Conservation (phyloP, 2,113 vertebrate genomes). For the Campylomormyrus tamandua region DNA sequence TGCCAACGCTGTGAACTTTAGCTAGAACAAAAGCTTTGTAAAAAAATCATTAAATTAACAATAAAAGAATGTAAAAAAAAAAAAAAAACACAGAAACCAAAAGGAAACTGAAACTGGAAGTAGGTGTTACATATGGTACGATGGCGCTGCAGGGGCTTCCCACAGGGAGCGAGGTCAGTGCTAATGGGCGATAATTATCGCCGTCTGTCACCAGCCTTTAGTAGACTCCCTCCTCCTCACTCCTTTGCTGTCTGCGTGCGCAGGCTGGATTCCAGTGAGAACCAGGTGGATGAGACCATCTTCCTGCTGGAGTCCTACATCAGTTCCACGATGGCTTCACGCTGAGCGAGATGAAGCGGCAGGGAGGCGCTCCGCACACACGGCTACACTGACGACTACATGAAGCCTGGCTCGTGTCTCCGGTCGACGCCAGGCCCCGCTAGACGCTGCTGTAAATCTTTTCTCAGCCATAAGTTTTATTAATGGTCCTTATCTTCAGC, state of each 20-base stretch:
- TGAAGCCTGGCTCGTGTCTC: background rate
- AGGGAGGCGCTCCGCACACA: background rate
- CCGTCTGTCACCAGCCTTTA: background rate
- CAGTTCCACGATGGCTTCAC: slow-evolving; percentile 40
- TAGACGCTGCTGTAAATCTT: background rate
- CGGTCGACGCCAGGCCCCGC: background rate
- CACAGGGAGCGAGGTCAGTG: background rate
- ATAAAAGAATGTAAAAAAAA: background rate
- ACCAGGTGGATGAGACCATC: slow-evolving; percentile 87
- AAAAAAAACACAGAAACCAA: background rate
- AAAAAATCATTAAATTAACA: background rate
- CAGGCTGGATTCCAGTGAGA: slow-evolving; percentile 86
- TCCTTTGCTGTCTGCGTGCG: background rate
- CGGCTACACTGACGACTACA: background rate
- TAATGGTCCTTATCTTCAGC: background rate
- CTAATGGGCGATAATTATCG: background rate
- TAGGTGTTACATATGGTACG: background rate
- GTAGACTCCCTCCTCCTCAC: background rate
- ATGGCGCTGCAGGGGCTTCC: background rate
- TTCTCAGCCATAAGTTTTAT: background rate
- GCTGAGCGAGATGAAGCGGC: background rate
- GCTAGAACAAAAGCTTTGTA: background rate
- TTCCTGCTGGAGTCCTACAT: slow-evolving; percentile 82
- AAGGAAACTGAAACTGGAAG: background rate
- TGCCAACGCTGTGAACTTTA: background rate